A percentile compares a stretch with the other conserved stretches of the same genome.
Conservation (phyloP, 2,888 invertebrate genomes). For the Sarcophaga subvicina region DNA sequence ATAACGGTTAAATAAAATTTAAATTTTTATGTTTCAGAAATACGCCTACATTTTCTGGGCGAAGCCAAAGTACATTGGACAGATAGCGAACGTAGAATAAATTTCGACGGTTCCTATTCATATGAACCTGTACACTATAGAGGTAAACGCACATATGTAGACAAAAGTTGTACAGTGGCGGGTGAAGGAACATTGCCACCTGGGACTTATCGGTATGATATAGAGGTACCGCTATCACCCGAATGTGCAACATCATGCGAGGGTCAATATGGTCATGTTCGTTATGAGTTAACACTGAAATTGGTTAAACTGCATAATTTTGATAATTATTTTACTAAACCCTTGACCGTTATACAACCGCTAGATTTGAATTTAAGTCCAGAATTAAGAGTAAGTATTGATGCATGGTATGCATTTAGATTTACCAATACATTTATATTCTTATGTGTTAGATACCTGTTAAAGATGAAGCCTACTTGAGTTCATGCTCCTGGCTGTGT, state of each 20-base stretch:
- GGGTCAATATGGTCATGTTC: conserved; percentile 87
- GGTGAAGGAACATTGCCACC: conserved; percentile 68
- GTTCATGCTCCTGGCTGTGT: conserved; percentile 75
- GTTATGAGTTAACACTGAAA: conserved; percentile 88
- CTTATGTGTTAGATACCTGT: conserved; percentile 57
- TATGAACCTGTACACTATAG: conserved; percentile 38
- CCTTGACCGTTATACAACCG: conserved; percentile 88
- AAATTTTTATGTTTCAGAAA: conserved; percentile 48
- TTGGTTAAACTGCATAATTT: conserved; percentile 92
- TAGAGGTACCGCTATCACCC: conserved; percentile 84
- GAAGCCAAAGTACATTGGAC: conserved; percentile 74
- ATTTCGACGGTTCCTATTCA: conserved; percentile 47
- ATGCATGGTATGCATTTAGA: neutral
- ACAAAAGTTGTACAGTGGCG: conserved; percentile 67
- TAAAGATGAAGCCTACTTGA: conserved; percentile 55
- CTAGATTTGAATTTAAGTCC: conserved; percentile 89
- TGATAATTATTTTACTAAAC: conserved; percentile 74
- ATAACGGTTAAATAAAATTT: neutral
- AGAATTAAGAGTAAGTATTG: conserved; percentile 66
- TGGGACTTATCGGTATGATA: conserved; percentile 85
- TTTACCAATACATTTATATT: neutral
- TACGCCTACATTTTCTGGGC: conserved; percentile 73
- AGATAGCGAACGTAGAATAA: conserved; percentile 51
- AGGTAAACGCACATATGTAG: conserved; percentile 66
- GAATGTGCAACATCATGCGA: conserved; percentile 89